Percentiles rank a stretch among this genome's conserved stretches.
Conservation (phyloP, 2,888 invertebrate species). For the Blastobasis lacticolella region DNA sequence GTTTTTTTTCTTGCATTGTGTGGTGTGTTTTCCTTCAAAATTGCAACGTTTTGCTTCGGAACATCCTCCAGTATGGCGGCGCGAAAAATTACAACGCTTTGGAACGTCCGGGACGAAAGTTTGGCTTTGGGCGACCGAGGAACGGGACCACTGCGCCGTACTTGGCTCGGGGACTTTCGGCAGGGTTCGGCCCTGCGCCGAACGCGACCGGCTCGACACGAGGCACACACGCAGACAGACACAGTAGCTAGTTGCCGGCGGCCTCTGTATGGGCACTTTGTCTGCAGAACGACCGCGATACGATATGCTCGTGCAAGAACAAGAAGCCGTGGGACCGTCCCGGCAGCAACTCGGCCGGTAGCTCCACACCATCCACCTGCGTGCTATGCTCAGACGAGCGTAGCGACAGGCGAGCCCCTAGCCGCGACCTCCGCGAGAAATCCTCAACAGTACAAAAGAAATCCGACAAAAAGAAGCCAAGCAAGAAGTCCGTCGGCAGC, state of each 20-base stretch:
- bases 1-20: too few species aligned
- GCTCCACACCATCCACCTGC: constrained; percentile 57
- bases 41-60: too few species aligned
- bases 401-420: constrained; percentile 17
- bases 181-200: background rate
- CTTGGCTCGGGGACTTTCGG: background rate
- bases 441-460: constrained; percentile 25
- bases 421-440: constrained; percentile 32
- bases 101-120: too few species aligned
- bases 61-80: too few species aligned
- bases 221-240: background rate
- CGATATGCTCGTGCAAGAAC: constrained; percentile 42
- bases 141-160: too few species aligned
- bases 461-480: constrained; percentile 7
- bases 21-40: too few species aligned
- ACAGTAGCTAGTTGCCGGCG: constrained; percentile 1
- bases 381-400: constrained; percentile 45
- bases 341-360: constrained; percentile 28
- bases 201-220: too few species aligned
- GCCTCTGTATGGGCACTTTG: constrained; percentile 34
- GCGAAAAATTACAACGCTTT: too few species aligned
- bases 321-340: constrained; percentile 35
- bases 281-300: constrained; percentile 52
- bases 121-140: too few species aligned
- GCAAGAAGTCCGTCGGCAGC: constrained; percentile 17